Evolutionary conservation across 2,113 vertebrate species (phyloP).

Genomic region (Felis chaus): DNA sequence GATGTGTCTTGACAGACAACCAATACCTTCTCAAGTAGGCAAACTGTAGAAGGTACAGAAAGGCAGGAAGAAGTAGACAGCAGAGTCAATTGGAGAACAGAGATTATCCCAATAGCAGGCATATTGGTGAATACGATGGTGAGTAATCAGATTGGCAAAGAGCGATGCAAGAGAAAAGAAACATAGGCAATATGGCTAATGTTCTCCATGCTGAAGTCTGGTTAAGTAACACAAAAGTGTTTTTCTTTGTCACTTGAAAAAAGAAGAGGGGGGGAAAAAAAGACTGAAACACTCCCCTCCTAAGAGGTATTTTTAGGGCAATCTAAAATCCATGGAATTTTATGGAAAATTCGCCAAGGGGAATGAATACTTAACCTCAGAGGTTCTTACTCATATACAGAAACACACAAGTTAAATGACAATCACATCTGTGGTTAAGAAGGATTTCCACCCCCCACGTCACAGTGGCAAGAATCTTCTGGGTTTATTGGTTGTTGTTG

Average conservation of each 20-base stretch:
- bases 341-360: constrained; percentile 3
- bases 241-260: background rate
- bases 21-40: background rate
- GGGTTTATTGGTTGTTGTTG: background rate
- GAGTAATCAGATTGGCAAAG: background rate
- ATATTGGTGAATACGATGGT: background rate
- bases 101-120: background rate
- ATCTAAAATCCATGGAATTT: background rate
- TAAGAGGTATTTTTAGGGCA: background rate
- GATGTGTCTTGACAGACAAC: background rate
- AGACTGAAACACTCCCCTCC: background rate
- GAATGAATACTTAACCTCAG: background rate
- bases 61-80: background rate
- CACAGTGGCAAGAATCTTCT: constrained; percentile 6
- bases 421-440: background rate
- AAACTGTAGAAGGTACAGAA: background rate
- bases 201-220: background rate
- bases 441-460: background rate
- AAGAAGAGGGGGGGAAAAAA: background rate
- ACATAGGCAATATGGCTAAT: background rate
- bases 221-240: background rate
- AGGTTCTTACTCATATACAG: background rate
- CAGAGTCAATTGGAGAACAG: background rate
- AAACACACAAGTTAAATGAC: constrained; percentile 16
- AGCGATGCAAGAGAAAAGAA: background rate